These are phyloP conservation scores for Callyntrura guangdongensis DNA, from an alignment of 2,888 invertebrate genomes.

Conservation along the genomic window DNA sequence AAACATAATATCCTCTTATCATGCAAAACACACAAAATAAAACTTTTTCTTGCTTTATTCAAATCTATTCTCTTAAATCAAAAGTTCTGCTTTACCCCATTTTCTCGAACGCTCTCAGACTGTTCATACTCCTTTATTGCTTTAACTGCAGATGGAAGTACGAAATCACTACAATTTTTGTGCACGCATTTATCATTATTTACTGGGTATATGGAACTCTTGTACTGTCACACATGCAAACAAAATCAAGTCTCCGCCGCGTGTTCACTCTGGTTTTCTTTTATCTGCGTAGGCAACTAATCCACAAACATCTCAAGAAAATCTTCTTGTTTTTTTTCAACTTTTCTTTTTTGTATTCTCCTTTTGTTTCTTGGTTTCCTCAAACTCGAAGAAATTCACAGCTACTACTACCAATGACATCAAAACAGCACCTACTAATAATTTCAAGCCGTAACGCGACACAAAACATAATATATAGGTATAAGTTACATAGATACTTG, in stretches of 20 bases:
- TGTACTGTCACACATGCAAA: conserved; percentile 10
- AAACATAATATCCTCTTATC: background rate
- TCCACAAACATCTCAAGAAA: background rate
- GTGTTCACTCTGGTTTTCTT: background rate
- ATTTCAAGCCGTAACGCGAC: conserved; percentile 22
- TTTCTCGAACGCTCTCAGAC: background rate
- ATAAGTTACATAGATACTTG: background rate
- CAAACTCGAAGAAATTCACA: background rate
- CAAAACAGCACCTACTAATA: background rate
- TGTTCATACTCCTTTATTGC: background rate
- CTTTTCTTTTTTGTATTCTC: background rate
- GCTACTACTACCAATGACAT: background rate
- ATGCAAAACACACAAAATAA: background rate
- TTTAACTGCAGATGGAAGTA: background rate
- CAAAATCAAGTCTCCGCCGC: conserved; percentile 1
- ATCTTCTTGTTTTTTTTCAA: background rate
- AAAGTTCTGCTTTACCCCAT: conserved; percentile 1
- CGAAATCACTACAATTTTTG: too few relatives aligned
- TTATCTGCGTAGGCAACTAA: background rate
- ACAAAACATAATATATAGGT: background rate
- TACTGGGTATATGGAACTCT: background rate
- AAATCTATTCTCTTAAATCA: conserved; percentile 3
- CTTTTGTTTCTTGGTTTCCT: background rate
- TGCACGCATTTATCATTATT: background rate
- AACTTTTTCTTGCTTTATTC: background rate